A percentile compares a stretch with the other conserved stretches of the same genome.
phyloP scores from a whole-genome alignment of 2,113 vertebrate species.

The Pelecanoides urinatrix region DNA sequence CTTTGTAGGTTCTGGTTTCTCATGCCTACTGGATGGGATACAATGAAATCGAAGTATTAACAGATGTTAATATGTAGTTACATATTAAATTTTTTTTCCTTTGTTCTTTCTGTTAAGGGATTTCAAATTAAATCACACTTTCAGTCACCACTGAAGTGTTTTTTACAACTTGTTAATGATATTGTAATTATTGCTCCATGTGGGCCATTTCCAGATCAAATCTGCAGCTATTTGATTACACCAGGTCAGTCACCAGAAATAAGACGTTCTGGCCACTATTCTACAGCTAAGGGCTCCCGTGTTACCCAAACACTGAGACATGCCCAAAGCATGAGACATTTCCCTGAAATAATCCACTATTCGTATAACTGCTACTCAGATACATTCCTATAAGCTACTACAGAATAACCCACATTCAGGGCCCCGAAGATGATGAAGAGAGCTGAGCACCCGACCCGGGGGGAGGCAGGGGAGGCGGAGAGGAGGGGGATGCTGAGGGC shows the following conservation, averaged over 20 bases:
- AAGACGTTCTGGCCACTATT: background rate
- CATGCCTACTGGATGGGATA: background rate
- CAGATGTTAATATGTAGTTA: background rate
- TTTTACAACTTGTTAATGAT: background rate
- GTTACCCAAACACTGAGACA: background rate
- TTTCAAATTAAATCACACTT: background rate
- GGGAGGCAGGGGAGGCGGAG: too few species aligned
- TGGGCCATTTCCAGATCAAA: background rate
- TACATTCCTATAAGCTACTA: rapidly evolving
- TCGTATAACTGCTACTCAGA: rapidly evolving
- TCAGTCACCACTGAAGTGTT: background rate
- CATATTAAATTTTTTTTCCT: background rate
- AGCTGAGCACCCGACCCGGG: rapidly evolving
- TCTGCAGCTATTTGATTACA: background rate
- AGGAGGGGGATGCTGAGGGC: too few species aligned
- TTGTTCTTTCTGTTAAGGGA: background rate
- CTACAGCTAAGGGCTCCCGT: background rate
- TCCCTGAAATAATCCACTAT: background rate
- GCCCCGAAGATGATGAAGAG: background rate
- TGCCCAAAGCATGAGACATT: background rate
- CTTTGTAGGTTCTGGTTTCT: background rate
- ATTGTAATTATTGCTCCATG: background rate
- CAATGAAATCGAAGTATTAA: background rate
- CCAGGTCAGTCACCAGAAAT: background rate
- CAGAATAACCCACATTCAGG: rapidly evolving